Percentiles rank a stretch among this genome's conserved stretches.
Conservation (phyloP, 1,140 invertebrate species). For the Carcinoscorpius rotundicauda region DNA sequence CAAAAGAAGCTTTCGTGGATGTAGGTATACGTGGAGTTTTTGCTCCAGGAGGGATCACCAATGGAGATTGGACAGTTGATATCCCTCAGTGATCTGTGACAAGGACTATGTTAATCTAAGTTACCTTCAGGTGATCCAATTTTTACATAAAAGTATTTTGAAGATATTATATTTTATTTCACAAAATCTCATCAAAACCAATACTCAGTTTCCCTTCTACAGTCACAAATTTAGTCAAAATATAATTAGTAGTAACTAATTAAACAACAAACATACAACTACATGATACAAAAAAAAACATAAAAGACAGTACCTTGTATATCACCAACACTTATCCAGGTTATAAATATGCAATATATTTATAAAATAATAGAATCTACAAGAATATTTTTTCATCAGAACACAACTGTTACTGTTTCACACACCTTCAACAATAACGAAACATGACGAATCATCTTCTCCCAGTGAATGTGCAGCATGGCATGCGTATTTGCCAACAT, state of each 20-base stretch:
- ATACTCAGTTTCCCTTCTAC: too few species aligned
- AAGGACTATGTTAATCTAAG: background rate
- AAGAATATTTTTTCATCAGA: too few species aligned
- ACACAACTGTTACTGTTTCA: background rate
- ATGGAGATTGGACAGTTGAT: constrained; percentile 11
- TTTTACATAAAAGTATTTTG: constrained; percentile 4
- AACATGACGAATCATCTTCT: constrained; percentile 83
- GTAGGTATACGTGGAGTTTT: constrained; percentile 2
- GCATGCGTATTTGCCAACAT: constrained; percentile 92
- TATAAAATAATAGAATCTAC: too few species aligned
- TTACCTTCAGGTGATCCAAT: background rate
- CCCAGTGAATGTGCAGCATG: constrained; percentile 84
- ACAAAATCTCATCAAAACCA: too few species aligned
- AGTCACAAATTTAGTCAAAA: background rate
- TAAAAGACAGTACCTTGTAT: too few species aligned
- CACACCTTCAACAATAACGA: constrained; percentile 83
- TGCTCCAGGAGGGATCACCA: background rate
- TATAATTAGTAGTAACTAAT: background rate
- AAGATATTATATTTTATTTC: background rate
- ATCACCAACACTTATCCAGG: too few species aligned
- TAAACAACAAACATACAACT: background rate
- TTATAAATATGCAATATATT: too few species aligned
- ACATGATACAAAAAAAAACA: too few species aligned
- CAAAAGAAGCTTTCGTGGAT: background rate
- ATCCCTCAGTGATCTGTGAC: constrained; percentile 13